These are phyloP conservation scores for Lycorma delicatula DNA, from an alignment of 1,140 invertebrate species.

Conservation along the genomic window DNA sequence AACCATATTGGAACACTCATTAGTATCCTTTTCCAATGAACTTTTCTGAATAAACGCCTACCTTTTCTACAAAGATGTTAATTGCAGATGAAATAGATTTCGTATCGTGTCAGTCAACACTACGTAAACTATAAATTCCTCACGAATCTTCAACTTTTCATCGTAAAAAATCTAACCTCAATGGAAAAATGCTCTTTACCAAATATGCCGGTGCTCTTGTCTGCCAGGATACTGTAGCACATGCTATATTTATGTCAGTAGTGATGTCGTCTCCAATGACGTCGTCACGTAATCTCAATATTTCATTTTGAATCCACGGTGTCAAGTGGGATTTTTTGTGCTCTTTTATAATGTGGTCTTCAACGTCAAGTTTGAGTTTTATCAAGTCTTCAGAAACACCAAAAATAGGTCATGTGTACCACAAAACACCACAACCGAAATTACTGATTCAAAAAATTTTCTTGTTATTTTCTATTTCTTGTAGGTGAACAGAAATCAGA, in stretches of 20 bases:
- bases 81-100: not conserved
- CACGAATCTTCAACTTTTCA: not conserved
- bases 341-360: no score
- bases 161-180: not conserved
- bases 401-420: no score
- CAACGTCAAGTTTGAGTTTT: no score
- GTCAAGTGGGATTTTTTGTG: not conserved
- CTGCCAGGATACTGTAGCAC: not conserved
- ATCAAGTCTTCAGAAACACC: no score
- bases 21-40: slow-evolving; percentile 23
- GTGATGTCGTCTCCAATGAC: not conserved
- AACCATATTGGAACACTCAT: slow-evolving; percentile 25
- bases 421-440: no score
- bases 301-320: not conserved
- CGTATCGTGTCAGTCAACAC: no score
- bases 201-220: not conserved
- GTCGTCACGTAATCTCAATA: not conserved
- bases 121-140: not conserved
- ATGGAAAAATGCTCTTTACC: not conserved
- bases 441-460: no score
- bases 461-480: no score
- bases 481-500: no score
- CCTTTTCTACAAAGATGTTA: not conserved
- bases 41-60: slow-evolving; percentile 3
- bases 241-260: not conserved